Conservation (phyloP, 2,113 vertebrate species). For the Neomonachus schauinslandi region DNA sequence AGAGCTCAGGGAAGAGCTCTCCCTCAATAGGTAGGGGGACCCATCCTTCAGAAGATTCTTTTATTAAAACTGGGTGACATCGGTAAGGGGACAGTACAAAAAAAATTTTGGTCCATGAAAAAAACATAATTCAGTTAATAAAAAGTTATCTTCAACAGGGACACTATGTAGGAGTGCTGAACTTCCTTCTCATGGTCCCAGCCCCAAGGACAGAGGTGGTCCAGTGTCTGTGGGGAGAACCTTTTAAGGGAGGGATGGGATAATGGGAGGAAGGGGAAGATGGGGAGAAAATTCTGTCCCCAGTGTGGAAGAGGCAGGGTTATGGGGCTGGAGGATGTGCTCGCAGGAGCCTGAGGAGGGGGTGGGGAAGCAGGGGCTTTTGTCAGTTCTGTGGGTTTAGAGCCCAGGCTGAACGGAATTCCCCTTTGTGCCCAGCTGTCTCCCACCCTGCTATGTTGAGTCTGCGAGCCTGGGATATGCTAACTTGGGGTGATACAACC, state of each 20-base stretch:
- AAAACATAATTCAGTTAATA: slow-evolving; percentile 85
- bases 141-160: slow-evolving; percentile 86
- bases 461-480: slow-evolving; percentile 77
- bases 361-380: slow-evolving; percentile 77
- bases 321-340: neutral
- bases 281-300: neutral
- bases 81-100: slow-evolving; percentile 90
- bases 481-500: slow-evolving; percentile 69
- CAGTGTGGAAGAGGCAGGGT: slow-evolving; percentile 33
- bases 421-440: slow-evolving; percentile 67
- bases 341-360: slow-evolving; percentile 82
- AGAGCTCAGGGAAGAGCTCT: slow-evolving; percentile 13
- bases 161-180: slow-evolving; percentile 77
- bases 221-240: slow-evolving; percentile 75
- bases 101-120: slow-evolving; percentile 90
- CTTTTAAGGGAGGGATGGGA: slow-evolving; percentile 42
- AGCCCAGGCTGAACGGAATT: slow-evolving; percentile 60
- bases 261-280: slow-evolving; percentile 42
- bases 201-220: slow-evolving; percentile 71
- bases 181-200: slow-evolving; percentile 76
- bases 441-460: slow-evolving; percentile 79
- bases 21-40: slow-evolving; percentile 5
- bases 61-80: slow-evolving; percentile 91
- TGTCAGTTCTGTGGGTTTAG: slow-evolving; percentile 77
- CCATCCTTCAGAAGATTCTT: slow-evolving; percentile 86